Conservation (phyloP, 2,797 vertebrate genomes). For the Merluccius polli region DNA sequence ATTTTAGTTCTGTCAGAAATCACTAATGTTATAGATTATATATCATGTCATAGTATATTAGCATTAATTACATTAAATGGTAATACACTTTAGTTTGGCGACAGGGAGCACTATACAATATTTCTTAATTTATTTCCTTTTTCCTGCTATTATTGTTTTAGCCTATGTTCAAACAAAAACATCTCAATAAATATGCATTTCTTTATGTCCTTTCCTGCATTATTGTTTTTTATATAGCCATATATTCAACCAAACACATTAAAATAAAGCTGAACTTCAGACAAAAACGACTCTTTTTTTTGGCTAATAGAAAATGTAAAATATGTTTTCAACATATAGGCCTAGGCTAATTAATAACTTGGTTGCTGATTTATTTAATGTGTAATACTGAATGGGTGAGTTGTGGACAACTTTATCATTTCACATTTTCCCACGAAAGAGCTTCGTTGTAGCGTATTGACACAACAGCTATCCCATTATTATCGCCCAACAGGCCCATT, state of each 20-base stretch:
- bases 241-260: background rate
- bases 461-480: background rate
- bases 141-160: too few species aligned
- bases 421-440: background rate
- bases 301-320: background rate
- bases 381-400: background rate
- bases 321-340: too few species aligned
- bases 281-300: background rate
- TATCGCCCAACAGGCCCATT: constrained; percentile 13
- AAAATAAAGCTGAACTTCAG: too few species aligned
- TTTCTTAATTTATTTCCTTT: too few species aligned
- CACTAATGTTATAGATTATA: too few species aligned
- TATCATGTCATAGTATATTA: too few species aligned
- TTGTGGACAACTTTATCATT: background rate
- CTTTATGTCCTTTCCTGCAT: background rate
- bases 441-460: too few species aligned
- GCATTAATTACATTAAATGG: too few species aligned
- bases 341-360: background rate
- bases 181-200: background rate
- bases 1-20: too few species aligned
- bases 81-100: too few species aligned
- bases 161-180: too few species aligned
- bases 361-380: background rate
- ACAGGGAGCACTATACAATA: too few species aligned
- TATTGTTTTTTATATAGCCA: background rate